phyloP scores from a whole-genome alignment of 2,888 invertebrate genomes.

The Crematogaster levior region DNA sequence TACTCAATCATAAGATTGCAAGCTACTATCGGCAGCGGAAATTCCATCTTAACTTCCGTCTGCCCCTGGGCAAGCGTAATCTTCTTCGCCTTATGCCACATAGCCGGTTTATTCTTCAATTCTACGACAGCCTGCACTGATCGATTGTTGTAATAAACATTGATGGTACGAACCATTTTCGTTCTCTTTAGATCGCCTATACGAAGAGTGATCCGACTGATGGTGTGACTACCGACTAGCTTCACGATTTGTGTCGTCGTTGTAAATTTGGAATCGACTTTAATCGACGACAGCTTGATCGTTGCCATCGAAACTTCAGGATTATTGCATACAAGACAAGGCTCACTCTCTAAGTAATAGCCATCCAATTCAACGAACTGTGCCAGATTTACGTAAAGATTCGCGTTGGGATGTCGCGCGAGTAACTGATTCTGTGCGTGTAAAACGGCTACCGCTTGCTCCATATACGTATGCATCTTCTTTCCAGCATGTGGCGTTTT shows the following conservation, averaged over 20 bases:
- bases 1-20: slow-evolving; percentile 99
- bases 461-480: slow-evolving; percentile 92
- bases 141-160: slow-evolving; percentile 98
- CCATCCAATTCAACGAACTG: slow-evolving; percentile 98
- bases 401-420: slow-evolving; percentile 97
- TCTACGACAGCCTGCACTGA: slow-evolving; percentile 99
- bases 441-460: slow-evolving; percentile 94
- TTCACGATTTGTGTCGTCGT: slow-evolving; percentile 99
- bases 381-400: slow-evolving; percentile 95
- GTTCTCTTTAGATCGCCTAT: slow-evolving; percentile 98
- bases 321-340: slow-evolving; percentile 99
- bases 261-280: slow-evolving; percentile 98
- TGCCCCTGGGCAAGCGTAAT: slow-evolving; percentile 96
- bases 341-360: slow-evolving; percentile 98
- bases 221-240: slow-evolving; percentile 97
- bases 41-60: slow-evolving; percentile 98
- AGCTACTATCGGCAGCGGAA: slow-evolving; percentile 98
- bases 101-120: slow-evolving; percentile 96
- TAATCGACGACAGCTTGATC: slow-evolving; percentile 96
- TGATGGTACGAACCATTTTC: slow-evolving; percentile 98
- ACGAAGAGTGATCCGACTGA: slow-evolving; percentile 96
- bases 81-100: slow-evolving; percentile 99
- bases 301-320: slow-evolving; percentile 97
- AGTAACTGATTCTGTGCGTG: slow-evolving; percentile 95
- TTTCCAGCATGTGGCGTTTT: slow-evolving; percentile 91